phyloP scores from a whole-genome alignment of 2,888 invertebrate species.

The Himalopsyche tibetana region DNA sequence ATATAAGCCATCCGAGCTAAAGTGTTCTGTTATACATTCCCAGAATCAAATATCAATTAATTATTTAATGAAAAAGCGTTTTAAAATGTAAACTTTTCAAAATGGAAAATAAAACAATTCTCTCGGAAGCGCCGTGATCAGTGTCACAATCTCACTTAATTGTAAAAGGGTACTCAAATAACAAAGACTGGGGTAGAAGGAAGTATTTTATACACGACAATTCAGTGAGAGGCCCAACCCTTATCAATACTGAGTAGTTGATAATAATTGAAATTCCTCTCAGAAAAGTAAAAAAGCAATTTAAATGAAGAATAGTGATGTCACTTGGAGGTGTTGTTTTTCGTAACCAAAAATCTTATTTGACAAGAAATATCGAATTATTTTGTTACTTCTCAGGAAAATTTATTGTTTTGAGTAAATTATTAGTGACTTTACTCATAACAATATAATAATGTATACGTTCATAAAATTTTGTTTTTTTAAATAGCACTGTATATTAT shows the following conservation, averaged over 20 bases:
- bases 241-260: slow-evolving; percentile 24
- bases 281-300: slow-evolving; percentile 1
- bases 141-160: slow-evolving; percentile 42
- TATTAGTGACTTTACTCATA: no score
- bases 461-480: no score
- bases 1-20: no score
- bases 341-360: neutral
- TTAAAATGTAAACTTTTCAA: slow-evolving; percentile 4
- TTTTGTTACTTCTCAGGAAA: no score
- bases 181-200: slow-evolving; percentile 8
- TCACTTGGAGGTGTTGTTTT: neutral
- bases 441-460: no score
- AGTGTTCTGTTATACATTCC: neutral
- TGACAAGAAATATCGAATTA: no score
- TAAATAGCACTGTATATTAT: no score
- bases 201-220: slow-evolving; percentile 27
- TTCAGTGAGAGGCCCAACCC: slow-evolving; percentile 31
- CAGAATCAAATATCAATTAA: slow-evolving; percentile 5
- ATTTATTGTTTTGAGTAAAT: no score
- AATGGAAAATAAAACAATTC: slow-evolving; percentile 23
- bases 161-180: slow-evolving; percentile 35
- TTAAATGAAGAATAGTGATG: neutral
- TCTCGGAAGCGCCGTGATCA: neutral
- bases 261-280: slow-evolving; percentile 27
- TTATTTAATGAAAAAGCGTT: slow-evolving; percentile 11